Conservation (phyloP, 2,113 vertebrate genomes). For the Lepisosteus oculatus region DNA sequence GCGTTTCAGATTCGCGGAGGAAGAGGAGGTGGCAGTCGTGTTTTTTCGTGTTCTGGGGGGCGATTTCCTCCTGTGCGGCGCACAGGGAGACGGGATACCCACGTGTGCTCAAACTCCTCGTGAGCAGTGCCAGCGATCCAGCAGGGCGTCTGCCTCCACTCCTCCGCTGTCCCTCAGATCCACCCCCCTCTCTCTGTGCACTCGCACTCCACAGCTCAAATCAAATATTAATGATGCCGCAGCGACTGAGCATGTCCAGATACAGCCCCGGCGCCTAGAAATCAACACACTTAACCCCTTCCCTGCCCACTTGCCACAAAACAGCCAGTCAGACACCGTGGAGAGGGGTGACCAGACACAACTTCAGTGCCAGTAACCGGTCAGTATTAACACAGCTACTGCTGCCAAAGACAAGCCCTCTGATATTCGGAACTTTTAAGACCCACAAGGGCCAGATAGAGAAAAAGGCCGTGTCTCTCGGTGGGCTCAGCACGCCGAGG, state of each 20-base stretch:
- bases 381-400: too few relatives aligned
- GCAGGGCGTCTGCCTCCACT: neutral
- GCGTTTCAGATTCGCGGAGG: too few relatives aligned
- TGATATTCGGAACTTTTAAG: too few relatives aligned
- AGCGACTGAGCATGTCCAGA: slow-evolving; percentile 41
- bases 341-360: too few relatives aligned
- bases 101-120: neutral
- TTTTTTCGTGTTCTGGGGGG: too few relatives aligned
- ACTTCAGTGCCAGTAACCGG: too few relatives aligned
- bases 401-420: too few relatives aligned
- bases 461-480: neutral
- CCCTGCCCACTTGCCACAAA: slow-evolving; percentile 25
- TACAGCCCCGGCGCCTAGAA: slow-evolving; percentile 43
- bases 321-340: too few relatives aligned
- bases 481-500: too few relatives aligned
- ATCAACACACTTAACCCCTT: slow-evolving; percentile 54
- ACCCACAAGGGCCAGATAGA: neutral
- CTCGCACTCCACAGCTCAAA: slow-evolving; percentile 31
- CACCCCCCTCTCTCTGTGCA: neutral
- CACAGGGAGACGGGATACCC: too few relatives aligned
- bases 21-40: too few relatives aligned
- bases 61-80: too few relatives aligned
- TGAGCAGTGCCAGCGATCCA: neutral
- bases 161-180: neutral
- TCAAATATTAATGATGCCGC: slow-evolving; percentile 42